phyloP scores from a whole-genome alignment of 92 coral and sea anemone species.

The Epizoanthus scotinus region DNA sequence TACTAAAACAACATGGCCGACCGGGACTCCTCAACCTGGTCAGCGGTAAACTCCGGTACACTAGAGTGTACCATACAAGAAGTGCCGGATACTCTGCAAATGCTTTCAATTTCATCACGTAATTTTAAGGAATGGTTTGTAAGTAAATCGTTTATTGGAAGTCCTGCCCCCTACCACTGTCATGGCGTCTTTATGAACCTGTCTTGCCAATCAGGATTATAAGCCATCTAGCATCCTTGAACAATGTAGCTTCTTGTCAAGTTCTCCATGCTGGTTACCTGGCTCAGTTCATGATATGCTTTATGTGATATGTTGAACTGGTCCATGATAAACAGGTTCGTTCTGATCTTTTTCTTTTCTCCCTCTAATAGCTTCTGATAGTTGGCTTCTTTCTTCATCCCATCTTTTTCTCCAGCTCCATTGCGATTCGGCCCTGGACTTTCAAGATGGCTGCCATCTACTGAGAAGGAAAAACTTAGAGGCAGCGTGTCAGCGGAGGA shows the following conservation, averaged over 20 bases:
- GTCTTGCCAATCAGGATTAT: no score
- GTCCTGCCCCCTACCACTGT: no score
- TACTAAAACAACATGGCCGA: no score
- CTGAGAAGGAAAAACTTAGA: neutral
- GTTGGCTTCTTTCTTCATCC: neutral
- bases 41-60: no score
- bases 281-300: slow-evolving; percentile 4
- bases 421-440: no score
- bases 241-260: neutral
- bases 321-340: neutral
- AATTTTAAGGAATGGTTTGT: no score
- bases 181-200: no score
- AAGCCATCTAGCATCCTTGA: slow-evolving; percentile 2
- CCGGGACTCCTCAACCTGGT: no score
- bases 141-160: no score
- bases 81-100: no score
- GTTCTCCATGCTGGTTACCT: neutral
- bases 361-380: neutral
- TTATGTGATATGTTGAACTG: neutral
- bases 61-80: no score
- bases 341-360: slow-evolving; percentile 1
- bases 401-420: neutral
- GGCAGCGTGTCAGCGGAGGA: neutral
- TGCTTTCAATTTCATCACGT: no score
- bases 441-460: neutral